Conservation (phyloP, 1,140 invertebrate species). For the Diabrotica undecimpunctata region DNA sequence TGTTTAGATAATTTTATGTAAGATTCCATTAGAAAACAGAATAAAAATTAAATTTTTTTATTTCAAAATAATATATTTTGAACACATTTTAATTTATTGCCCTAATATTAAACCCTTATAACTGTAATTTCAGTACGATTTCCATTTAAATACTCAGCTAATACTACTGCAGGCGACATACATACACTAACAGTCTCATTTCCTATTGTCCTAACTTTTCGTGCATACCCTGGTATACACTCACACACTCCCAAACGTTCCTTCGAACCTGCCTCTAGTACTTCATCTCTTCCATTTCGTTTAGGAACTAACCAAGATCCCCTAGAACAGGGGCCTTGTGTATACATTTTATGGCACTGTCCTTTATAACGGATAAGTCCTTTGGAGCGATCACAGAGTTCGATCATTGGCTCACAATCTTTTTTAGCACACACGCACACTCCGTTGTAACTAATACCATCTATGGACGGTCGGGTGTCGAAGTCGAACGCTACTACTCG, state of each 20-base stretch:
- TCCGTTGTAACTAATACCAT: slow-evolving; percentile 78
- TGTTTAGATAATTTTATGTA: too few species aligned
- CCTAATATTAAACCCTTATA: slow-evolving; percentile 8
- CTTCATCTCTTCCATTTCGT: slow-evolving; percentile 33
- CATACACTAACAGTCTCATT: slow-evolving; percentile 39
- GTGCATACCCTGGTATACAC: slow-evolving; percentile 66
- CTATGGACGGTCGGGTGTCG: slow-evolving; percentile 65
- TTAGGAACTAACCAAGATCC: slow-evolving; percentile 69
- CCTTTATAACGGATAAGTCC: slow-evolving; percentile 60
- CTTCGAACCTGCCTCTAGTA: slow-evolving; percentile 40
- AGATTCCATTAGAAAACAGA: too few species aligned
- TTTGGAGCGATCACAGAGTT: slow-evolving; percentile 55
- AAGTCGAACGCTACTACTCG: slow-evolving; percentile 76
- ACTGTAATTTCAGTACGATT: slow-evolving; percentile 34
- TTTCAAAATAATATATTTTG: too few species aligned
- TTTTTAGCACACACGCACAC: slow-evolving; percentile 64
- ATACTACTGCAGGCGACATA: slow-evolving; percentile 51
- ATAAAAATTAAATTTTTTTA: too few species aligned
- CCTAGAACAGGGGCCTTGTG: slow-evolving; percentile 66
- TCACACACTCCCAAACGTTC: slow-evolving; percentile 58
- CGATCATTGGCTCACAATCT: slow-evolving; percentile 38
- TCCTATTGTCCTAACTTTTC: slow-evolving; percentile 34
- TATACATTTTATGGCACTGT: slow-evolving; percentile 68
- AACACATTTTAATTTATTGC: too few species aligned
- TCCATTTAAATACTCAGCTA: slow-evolving; percentile 56